Evolutionary conservation across 2,888 invertebrate genomes (phyloP).

Genomic region (Neoaliturus tenellus): DNA sequence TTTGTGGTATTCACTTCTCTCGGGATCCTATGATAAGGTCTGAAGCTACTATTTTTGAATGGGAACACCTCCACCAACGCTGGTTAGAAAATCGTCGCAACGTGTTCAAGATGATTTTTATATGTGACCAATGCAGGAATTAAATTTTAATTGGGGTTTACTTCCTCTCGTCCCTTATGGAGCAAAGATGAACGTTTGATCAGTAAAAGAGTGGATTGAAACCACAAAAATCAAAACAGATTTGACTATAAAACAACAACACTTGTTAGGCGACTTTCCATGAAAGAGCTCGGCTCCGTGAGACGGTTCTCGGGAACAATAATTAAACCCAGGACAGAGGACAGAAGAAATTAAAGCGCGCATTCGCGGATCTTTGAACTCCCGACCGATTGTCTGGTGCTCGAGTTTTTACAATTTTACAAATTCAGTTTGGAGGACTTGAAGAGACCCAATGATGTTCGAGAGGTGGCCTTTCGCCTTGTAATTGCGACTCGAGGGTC

Average conservation of each 20-base stretch:
- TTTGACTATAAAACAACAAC: not conserved
- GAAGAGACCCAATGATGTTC: slow-evolving; percentile 49
- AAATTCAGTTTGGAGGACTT: slow-evolving; percentile 38
- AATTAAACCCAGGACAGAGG: slow-evolving; percentile 20
- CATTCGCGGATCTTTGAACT: slow-evolving; percentile 6
- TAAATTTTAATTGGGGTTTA: too few species aligned
- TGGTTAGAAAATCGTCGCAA: too few species aligned
- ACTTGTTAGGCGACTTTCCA: not conserved
- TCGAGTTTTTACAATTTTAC: slow-evolving; percentile 48
- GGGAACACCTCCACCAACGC: too few species aligned
- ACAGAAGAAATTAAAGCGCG: slow-evolving; percentile 2
- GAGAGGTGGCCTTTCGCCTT: slow-evolving; percentile 24
- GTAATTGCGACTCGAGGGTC: slow-evolving; percentile 19
- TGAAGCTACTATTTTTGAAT: too few species aligned
- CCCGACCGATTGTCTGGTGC: slow-evolving; percentile 27
- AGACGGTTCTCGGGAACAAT: not conserved
- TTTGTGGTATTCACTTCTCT: too few species aligned
- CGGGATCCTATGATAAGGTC: too few species aligned
- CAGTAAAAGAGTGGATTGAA: too few species aligned
- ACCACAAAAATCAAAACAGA: too few species aligned
- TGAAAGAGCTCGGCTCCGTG: not conserved
- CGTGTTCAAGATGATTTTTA: too few species aligned
- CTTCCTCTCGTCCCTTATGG: too few species aligned
- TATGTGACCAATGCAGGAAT: too few species aligned
- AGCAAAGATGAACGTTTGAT: too few species aligned